Evolutionary conservation across 2,888 invertebrate species (phyloP).

Genomic region (Aromia moschata): DNA sequence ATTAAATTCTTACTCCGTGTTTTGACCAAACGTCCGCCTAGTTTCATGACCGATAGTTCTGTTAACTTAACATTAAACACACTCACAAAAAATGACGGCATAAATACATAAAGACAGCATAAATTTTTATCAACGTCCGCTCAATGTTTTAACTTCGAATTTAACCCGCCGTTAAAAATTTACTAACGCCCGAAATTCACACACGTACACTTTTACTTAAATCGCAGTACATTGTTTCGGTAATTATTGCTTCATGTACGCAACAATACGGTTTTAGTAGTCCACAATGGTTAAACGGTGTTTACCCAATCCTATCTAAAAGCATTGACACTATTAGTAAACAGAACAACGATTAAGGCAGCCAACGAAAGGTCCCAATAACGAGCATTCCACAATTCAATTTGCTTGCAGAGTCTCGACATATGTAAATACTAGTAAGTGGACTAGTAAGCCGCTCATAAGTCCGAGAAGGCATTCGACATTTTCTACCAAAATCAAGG

Average conservation of each 20-base stretch:
- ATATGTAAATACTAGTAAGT: neutral
- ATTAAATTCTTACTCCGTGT: too few species aligned
- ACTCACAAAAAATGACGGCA: too few species aligned
- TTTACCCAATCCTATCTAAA: slow-evolving; percentile 21
- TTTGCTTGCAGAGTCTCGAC: neutral
- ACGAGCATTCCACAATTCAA: slow-evolving; percentile 7
- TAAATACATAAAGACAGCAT: too few species aligned
- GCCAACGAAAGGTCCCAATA: slow-evolving; percentile 4
- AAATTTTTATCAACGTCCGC: too few species aligned
- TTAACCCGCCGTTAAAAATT: too few species aligned
- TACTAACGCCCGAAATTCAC: neutral
- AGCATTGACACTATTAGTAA: slow-evolving; percentile 25
- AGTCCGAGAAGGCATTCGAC: neutral
- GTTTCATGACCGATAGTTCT: too few species aligned
- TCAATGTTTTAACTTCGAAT: too few species aligned
- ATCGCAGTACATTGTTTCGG: neutral
- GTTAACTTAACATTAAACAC: too few species aligned
- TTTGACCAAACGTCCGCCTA: too few species aligned
- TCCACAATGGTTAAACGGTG: slow-evolving; percentile 9
- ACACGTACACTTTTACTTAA: neutral
- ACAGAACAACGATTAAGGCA: slow-evolving; percentile 18
- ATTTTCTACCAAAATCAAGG: too few species aligned
- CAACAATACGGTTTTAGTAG: slow-evolving; percentile 3
- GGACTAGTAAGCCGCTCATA: neutral
- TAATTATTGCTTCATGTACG: neutral